Base-by-base conservation (phyloP, 2,113 vertebrate genomes). In the Ctenomys sociabilis region DNA sequence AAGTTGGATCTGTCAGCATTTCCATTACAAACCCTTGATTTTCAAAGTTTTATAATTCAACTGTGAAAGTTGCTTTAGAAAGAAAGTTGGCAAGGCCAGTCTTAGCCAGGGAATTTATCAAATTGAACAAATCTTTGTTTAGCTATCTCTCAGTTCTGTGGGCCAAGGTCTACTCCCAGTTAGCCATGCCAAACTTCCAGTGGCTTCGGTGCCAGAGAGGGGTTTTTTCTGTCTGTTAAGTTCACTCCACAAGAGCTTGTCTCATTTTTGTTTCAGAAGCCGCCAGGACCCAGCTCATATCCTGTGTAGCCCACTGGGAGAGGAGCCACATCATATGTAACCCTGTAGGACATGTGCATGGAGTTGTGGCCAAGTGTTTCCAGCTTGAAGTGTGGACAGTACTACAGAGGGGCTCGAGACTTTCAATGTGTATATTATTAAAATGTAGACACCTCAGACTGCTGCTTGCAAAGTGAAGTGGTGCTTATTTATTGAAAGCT, bases 61-160 rank as follows among this genome's bases (percentile, higher is more conserved):
- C 96, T 98, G 97, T 98, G 98, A 97, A 98, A 97, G 81, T 92
- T 96, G 90, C 95, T 98, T 98, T 96, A 97, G 96, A 97, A 97
- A 90, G 4, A 97, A 97, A 97, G 96, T 96, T 98, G 97, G 97
- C 61, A 0, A 57, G 85, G 87, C 86, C 28, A 95, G 28, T 92
- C 97, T 96, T 90, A 98, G 91, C 4, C 90, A 94, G 95, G 92
- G 96, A 98, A 96, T 96, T 95, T 97, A 97, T 98, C 97, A 98
- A 97, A 96, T 94, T 89, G 94, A 98, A 98, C 97, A 96, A 97
- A 97, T 98, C 97, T 21, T 35, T 95, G 97, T 96, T 97, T 97
- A 97, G 98, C 95, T 98, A 94, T 94, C 97, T 96, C 95, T 93
- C 87, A 64, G 93, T 94, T 97, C 95, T 95, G 68, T 49, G 80